These are phyloP conservation scores for Noctua janthina DNA, from an alignment of 2,888 invertebrate genomes.

Conservation along the genomic window DNA sequence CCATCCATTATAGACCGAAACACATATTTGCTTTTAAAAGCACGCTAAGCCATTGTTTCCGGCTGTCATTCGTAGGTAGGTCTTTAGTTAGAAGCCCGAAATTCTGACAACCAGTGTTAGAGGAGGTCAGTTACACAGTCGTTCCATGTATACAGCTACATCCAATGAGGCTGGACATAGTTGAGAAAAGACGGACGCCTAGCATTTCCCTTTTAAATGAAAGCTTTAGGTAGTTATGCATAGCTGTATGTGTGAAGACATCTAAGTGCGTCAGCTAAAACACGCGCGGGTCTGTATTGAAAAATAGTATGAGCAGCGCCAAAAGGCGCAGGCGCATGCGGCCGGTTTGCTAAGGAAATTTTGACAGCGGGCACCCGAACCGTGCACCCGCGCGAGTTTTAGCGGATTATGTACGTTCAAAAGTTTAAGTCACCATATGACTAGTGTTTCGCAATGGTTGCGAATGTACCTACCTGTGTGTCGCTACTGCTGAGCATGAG, in stretches of 20 bases:
- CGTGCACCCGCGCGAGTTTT: neutral
- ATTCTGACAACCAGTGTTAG: neutral
- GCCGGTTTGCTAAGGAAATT: neutral
- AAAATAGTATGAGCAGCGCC: neutral
- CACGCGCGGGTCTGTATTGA: neutral
- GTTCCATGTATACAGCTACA: neutral
- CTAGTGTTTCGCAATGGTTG: too few species aligned
- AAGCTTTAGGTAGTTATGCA: neutral
- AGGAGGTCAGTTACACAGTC: neutral
- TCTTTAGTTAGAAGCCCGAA: neutral
- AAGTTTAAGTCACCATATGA: neutral
- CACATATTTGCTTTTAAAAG: neutral
- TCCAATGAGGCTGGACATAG: neutral
- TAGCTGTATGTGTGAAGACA: neutral
- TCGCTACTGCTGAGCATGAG: too few species aligned
- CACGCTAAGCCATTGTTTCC: neutral
- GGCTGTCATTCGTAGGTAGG: neutral
- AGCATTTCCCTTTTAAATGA: neutral
- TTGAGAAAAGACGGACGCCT: neutral
- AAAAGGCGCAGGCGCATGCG: too few species aligned
- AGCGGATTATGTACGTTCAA: neutral
- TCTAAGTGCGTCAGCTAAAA: neutral
- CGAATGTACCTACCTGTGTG: too few species aligned
- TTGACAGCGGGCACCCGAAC: neutral
- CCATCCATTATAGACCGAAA: neutral